Conservation (phyloP, 2,797 vertebrate species). For the Botia almorhae region DNA sequence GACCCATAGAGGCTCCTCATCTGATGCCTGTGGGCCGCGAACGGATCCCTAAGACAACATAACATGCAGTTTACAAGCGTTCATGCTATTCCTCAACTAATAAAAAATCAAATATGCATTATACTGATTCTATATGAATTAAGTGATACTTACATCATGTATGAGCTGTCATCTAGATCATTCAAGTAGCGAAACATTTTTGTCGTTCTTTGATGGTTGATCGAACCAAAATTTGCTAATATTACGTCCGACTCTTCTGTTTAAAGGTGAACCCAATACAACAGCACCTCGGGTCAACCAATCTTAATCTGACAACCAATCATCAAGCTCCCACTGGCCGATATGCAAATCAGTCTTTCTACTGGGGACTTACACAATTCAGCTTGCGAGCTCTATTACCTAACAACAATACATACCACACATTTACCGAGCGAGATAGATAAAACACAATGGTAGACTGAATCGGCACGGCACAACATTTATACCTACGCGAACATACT, state of each 20-base stretch:
- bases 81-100: background rate
- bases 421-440: constrained; percentile 11
- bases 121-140: too few species aligned
- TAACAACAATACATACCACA: constrained; percentile 26
- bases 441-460: constrained; percentile 8
- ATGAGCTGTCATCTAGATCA: constrained; percentile 84
- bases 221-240: background rate
- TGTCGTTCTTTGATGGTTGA: constrained; percentile 2
- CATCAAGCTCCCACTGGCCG: constrained; percentile 34
- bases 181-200: constrained; percentile 83
- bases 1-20: constrained; percentile 92
- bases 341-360: constrained; percentile 24
- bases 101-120: background rate
- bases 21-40: constrained; percentile 94
- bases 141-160: constrained; percentile 79
- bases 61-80: background rate
- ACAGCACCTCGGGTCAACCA: constrained; percentile 4
- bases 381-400: constrained; percentile 11
- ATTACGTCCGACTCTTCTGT: background rate
- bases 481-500: constrained; percentile 4
- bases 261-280: too few species aligned
- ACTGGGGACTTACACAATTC: constrained; percentile 15
- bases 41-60: constrained; percentile 86
- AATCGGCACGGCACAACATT: constrained; percentile 29
- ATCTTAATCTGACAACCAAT: constrained; percentile 40